These are phyloP conservation scores for Zeus faber DNA, from an alignment of 2,113 vertebrate species.

Conservation along the genomic window DNA sequence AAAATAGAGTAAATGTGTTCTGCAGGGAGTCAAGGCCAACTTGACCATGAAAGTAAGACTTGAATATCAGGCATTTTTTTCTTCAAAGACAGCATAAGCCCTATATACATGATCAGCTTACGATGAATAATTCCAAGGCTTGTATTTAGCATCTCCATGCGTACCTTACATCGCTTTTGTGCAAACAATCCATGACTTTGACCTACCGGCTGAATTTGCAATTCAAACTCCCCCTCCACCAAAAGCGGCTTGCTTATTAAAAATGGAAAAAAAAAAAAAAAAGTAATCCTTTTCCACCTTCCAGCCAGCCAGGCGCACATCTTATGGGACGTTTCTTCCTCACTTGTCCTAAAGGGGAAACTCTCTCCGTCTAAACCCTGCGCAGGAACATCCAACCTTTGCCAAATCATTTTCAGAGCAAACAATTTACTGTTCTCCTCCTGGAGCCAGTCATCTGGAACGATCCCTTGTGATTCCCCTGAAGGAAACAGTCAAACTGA, in stretches of 20 bases:
- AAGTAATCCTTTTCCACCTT: constrained; percentile 18
- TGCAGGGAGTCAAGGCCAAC: constrained; percentile 21
- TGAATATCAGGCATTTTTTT: constrained; percentile 16
- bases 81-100: constrained; percentile 14
- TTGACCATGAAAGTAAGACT: constrained; percentile 21
- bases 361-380: constrained; percentile 26
- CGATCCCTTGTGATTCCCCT: constrained; percentile 59
- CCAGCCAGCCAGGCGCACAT: no score
- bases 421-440: constrained; percentile 65
- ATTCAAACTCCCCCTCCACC: constrained; percentile 3
- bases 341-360: not conserved
- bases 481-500: constrained; percentile 64
- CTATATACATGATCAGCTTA: not conserved
- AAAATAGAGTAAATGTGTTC: no score
- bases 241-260: not conserved
- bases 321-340: constrained; percentile 36
- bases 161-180: constrained; percentile 17
- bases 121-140: constrained; percentile 20
- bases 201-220: constrained; percentile 23
- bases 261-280: not conserved
- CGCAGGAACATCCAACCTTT: constrained; percentile 30
- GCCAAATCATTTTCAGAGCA: constrained; percentile 54
- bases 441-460: constrained; percentile 60
- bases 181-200: constrained; percentile 28
- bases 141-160: constrained; percentile 30